These are phyloP conservation scores for Nebria ingens DNA, from an alignment of 1,140 invertebrate genomes.

Conservation along the genomic window DNA sequence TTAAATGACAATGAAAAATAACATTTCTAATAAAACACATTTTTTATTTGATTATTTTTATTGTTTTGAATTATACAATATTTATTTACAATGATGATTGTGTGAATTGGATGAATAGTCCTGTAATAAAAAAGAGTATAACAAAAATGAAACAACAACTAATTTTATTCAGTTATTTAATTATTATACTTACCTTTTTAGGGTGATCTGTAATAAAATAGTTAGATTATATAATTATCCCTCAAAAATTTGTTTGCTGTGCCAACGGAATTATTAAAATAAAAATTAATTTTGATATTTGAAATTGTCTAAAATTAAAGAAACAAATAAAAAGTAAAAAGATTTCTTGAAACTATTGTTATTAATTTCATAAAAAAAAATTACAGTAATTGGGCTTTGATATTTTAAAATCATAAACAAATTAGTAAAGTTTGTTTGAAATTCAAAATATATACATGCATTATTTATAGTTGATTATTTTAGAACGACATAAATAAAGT, in stretches of 20 bases:
- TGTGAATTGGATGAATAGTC: neutral
- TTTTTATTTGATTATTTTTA: neutral
- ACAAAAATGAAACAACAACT: too few species aligned
- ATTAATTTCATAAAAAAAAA: neutral
- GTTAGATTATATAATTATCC: neutral
- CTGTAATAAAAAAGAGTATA: neutral
- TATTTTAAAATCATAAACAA: neutral
- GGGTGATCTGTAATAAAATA: neutral
- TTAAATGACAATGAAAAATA: too few species aligned
- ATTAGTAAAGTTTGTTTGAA: neutral
- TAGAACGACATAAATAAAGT: neutral
- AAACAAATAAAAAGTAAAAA: neutral
- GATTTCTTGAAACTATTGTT: neutral
- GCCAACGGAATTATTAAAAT: neutral
- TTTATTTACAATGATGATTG: neutral
- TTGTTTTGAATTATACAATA: too few species aligned
- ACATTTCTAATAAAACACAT: too few species aligned
- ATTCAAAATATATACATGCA: neutral
- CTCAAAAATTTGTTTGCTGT: slow-evolving; percentile 4
- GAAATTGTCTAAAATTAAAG: neutral
- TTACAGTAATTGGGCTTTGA: neutral
- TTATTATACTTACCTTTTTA: neutral
- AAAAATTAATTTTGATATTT: too few species aligned
- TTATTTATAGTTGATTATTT: too few species aligned
- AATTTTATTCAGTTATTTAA: neutral